These are phyloP conservation scores for Halisarca cf. caerulea DNA, from an alignment of 37 sponge, comb jelly and placozoan species.

Conservation along the genomic window DNA sequence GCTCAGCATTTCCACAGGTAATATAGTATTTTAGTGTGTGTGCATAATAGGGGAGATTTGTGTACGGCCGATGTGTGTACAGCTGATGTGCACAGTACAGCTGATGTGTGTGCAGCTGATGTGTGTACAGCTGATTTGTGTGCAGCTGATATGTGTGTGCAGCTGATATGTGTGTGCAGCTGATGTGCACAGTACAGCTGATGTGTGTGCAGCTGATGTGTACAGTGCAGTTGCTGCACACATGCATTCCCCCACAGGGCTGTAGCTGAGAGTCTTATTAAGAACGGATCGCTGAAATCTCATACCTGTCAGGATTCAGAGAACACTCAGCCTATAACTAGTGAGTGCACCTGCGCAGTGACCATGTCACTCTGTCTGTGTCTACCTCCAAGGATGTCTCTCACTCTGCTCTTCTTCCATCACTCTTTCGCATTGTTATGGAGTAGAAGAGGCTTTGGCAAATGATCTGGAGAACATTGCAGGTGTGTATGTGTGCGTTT, in stretches of 20 bases:
- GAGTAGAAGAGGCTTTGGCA: background rate
- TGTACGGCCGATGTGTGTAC: background rate
- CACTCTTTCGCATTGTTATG: background rate
- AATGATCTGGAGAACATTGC: background rate
- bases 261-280: background rate
- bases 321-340: background rate
- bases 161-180: too few relatives aligned
- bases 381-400: too few relatives aligned
- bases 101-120: too few relatives aligned
- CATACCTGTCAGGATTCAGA: background rate
- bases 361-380: background rate
- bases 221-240: too few relatives aligned
- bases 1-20: constrained; percentile 60
- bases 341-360: background rate
- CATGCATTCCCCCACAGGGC: too few relatives aligned
- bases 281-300: background rate
- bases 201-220: background rate
- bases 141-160: background rate
- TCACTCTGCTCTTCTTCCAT: background rate
- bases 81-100: background rate
- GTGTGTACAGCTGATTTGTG: background rate
- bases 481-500: background rate
- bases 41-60: background rate
- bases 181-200: too few relatives aligned
- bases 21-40: background rate